Conservation (phyloP, 1,140 invertebrate genomes). For the Cotesia glomerata region DNA sequence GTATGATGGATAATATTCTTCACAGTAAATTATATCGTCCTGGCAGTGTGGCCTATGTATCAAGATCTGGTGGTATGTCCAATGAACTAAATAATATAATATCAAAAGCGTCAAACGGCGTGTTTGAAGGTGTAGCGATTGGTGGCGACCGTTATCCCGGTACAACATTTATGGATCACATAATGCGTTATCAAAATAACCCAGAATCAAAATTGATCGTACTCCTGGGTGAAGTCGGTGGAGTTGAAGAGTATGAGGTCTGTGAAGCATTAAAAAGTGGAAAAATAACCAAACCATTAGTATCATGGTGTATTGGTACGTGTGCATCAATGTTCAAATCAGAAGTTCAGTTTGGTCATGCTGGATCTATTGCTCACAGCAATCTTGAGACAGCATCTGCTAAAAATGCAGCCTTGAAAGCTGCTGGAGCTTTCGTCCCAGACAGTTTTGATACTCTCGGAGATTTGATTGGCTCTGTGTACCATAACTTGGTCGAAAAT, state of each 20-base stretch:
- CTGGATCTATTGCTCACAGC: slow-evolving; percentile 96
- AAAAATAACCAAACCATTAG: slow-evolving; percentile 90
- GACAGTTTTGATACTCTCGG: slow-evolving; percentile 91
- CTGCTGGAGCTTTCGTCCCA: slow-evolving; percentile 89
- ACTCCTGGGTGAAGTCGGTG: slow-evolving; percentile 95
- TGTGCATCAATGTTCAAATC: slow-evolving; percentile 92
- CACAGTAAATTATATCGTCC: slow-evolving; percentile 96
- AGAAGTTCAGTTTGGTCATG: slow-evolving; percentile 99
- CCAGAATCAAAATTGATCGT: slow-evolving; percentile 93
- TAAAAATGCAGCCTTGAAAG: slow-evolving; percentile 87
- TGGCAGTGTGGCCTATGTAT: slow-evolving; percentile 97
- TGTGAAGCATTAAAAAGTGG: slow-evolving; percentile 85
- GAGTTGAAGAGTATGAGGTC: slow-evolving; percentile 99
- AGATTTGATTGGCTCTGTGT: slow-evolving; percentile 77
- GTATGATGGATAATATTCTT: slow-evolving; percentile 99
- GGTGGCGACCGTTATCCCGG: slow-evolving; percentile 99
- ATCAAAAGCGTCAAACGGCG: slow-evolving; percentile 95
- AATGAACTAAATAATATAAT: slow-evolving; percentile 99
- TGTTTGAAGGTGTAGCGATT: slow-evolving; percentile 97
- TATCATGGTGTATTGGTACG: slow-evolving; percentile 98
- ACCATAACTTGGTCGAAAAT: slow-evolving; percentile 79
- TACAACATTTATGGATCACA: slow-evolving; percentile 98
- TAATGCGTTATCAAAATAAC: slow-evolving; percentile 83
- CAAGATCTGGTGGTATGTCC: slow-evolving; percentile 98
- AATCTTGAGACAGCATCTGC: slow-evolving; percentile 91